Base-by-base conservation (phyloP, 2,888 invertebrate genomes). In the Xanthia togata region DNA sequence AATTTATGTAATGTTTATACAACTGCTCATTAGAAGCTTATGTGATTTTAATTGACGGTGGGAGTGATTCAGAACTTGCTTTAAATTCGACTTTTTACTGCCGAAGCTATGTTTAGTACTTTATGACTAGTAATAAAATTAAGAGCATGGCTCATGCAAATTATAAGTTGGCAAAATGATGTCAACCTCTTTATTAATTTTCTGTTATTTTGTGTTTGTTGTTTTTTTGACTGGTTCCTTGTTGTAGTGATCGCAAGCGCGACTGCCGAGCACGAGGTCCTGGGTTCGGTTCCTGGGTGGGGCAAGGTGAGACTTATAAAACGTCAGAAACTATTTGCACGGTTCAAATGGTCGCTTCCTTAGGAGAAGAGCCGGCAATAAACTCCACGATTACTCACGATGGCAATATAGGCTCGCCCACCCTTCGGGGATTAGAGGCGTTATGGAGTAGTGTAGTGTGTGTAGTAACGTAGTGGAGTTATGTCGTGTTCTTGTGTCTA, bases 11-110 rank as follows among this genome's bases (percentile, higher is more conserved):
- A 63, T 81, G 23, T 64, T 64, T 74, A 81, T 55, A 53, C 23
- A 62, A 35, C 31, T 31, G 62, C 23, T 64, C 67, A 76, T 60
- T 71, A 17, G 41, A 70, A 59, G 47, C 76, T 85, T 85, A 82
- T 82, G 82, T 67, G 41, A 8, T 12, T 76, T 85, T 76, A 76
- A 82, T 68, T 85, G 62, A 60, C 31, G 44, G 77, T 82, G 59
- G 81, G 82, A 47, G 67, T 82, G 57, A 78, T 65, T 65, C 44
- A 79, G 44, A 72, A 60, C 64, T 53, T 20, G 78, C 50, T 71
- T 20, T 78, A 23, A 65, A 70, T 1, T 78, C 12, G 35, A 23
- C 11, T 53, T 78, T 78, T 79, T 78, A 78, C 44, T 79, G 71
- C 71, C 6, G 23, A 35, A 41, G 64, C 41, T 59, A 44, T 78